A percentile compares a stretch with the other conserved stretches of the same genome.
These are phyloP conservation scores for Drosophila gaucha DNA, from an alignment of 2,888 invertebrate species.

Conservation along the genomic window DNA sequence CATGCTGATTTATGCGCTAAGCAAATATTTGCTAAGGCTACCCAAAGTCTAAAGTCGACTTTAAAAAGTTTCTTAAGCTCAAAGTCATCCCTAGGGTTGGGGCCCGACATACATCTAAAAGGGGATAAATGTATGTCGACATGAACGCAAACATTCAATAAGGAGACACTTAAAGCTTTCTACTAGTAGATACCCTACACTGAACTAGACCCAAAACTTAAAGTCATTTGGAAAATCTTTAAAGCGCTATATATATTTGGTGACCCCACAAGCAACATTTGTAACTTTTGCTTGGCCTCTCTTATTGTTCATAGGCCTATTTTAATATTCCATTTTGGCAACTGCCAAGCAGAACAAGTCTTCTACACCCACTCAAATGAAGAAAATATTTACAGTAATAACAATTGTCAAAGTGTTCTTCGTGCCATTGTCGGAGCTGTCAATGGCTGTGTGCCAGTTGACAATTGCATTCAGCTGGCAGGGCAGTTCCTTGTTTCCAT, in stretches of 20 bases:
- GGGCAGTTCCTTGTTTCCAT: not conserved
- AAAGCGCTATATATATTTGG: no score
- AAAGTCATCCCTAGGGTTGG: slow-evolving; percentile 14
- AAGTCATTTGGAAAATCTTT: not conserved
- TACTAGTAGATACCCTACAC: not conserved
- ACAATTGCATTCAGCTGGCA: slow-evolving; percentile 64
- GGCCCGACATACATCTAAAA: not conserved
- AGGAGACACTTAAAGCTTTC: not conserved
- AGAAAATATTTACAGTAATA: slow-evolving; percentile 63
- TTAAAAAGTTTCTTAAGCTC: slow-evolving; percentile 48
- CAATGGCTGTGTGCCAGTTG: slow-evolving; percentile 53
- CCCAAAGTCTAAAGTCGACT: slow-evolving; percentile 19
- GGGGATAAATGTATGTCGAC: not conserved
- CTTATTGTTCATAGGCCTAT: not conserved
- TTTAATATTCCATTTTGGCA: not conserved
- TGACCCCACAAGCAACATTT: not conserved
- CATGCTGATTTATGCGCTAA: slow-evolving; percentile 70
- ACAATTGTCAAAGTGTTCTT: slow-evolving; percentile 66
- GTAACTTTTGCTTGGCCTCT: not conserved
- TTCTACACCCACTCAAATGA: slow-evolving; percentile 36
- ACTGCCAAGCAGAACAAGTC: not conserved
- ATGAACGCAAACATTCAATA: not conserved
- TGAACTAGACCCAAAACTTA: not conserved
- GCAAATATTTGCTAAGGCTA: slow-evolving; percentile 61
- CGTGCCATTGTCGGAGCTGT: slow-evolving; percentile 62